Base-by-base conservation (phyloP, 2,113 vertebrate genomes). In the Chloropsis hardwickii region DNA sequence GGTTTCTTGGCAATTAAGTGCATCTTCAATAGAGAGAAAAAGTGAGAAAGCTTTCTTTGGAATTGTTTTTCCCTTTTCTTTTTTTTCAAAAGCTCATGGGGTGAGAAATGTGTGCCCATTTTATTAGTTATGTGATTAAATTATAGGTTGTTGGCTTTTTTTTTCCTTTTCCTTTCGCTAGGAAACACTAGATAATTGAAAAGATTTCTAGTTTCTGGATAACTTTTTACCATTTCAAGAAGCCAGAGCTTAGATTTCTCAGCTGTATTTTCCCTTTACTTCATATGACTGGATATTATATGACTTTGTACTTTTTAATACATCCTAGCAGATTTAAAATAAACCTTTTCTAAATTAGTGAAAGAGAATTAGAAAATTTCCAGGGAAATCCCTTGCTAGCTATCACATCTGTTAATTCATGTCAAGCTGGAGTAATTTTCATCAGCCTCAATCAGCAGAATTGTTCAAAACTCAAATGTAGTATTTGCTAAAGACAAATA, bases 401-500 rank as follows among this genome's bases (percentile, higher is more conserved):
- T 44, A 83, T 33, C 54, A 92, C 80, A 85, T 95, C 93, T 97
- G 90, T 85, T 11, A 24, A 50, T 86, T 93, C 51, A 78, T 94
- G 96, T 77, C 23, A 62, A 45, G 33, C 58, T 66, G 61, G 56
- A 95, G 81, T 77, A 79, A 81, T 92, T 96, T 93, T 93, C 92
- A 65, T 86, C 64, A 95, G 45, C 58, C 67, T 78, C 29, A 42
- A 72, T 89, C 86, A 93, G 71, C 81, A 88, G 48, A 95, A 97
- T 95, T 80, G 44, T 95, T 95, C 80, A 78, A 88, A 96, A 95
- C 56, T 94, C 66, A 94, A 96, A 90, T 62, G 88, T 78, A 92
- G 16, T 94, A 61, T 97, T 97, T 97, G 88, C 95, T 96, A 50
- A 96, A 88, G 73, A 80, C 88, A 97, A 96, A 96, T 91, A 78